Evolutionary conservation across 92 coral and sea anemone genomes (phyloP), one percentile per base, ranked within the genome.

Genomic region (Ricordea florida): DNA sequence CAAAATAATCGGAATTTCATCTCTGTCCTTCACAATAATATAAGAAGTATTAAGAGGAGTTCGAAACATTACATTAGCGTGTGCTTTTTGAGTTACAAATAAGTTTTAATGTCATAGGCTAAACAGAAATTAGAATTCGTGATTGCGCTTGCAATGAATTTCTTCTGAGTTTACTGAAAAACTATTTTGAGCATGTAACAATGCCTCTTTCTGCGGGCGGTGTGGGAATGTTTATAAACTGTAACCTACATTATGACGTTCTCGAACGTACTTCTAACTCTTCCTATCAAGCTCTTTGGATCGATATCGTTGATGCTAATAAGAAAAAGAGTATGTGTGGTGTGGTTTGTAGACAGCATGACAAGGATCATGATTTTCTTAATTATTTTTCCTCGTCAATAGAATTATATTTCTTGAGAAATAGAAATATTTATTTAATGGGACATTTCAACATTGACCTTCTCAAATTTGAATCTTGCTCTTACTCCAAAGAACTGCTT

Each of bases 21-120:
- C 17, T 42, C 17, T 42, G 13, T 42, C 48, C 17, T 48, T 25
- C 74, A 66, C 53, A 66, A 44, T 21, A 46, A 37, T 42, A 40
- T 42, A 24, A 50, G 49, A 51, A 69, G 46, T 29, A 62, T 69
- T 48, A 69, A 69, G 43, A 69, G 61, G 29, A 69, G 32, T 69
- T 53, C 52, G 30, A 51, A 69, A 69, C 62, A 69, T 49, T 69
- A 42, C 65, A 69, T 26, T 44, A 69, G 35, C 64, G 52, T 17
- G 64, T 69, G 23, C 30, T 69, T 56, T 50, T 29, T 52, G 63
- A 69, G 61, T 26, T 67, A 67, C 32, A 67, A 25, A 48, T 69
- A 48, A 58, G 47, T 29, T 48, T 69, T 69, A 52, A 63, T 35
- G 36, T 69, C 26, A 69, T 50, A 29, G 77, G 77, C 30, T 13